A percentile compares a stretch with the other conserved stretches of the same genome.
Conservation (phyloP, 2,113 vertebrate genomes). For the Aldabrachelys gigantea region DNA sequence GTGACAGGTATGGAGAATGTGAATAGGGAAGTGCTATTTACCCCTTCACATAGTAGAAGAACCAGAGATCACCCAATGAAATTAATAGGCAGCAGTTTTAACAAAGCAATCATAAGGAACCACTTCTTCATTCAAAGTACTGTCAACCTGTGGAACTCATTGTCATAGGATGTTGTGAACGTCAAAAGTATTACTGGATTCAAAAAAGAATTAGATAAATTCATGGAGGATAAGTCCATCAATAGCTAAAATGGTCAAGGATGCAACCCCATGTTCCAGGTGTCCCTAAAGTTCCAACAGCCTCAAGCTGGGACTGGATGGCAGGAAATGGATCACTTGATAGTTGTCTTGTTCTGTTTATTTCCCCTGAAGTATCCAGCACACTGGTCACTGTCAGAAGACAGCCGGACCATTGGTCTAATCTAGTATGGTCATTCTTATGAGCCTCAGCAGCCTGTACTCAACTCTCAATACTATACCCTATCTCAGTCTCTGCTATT, state of each 20-base stretch:
- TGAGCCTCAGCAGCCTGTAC: too few species aligned
- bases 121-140: neutral
- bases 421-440: too few species aligned
- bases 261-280: too few species aligned
- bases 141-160: neutral
- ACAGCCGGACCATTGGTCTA: too few species aligned
- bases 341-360: too few species aligned
- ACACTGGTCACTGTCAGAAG: too few species aligned
- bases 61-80: neutral
- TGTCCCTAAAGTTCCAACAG: too few species aligned
- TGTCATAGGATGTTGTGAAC: neutral
- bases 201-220: neutral
- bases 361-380: too few species aligned
- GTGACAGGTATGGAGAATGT: neutral
- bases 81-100: neutral
- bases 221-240: neutral
- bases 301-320: too few species aligned
- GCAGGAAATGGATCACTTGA: too few species aligned
- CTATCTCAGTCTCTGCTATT: too few species aligned
- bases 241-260: neutral
- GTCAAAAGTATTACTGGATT: neutral
- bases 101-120: neutral
- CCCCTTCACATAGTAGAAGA: neutral
- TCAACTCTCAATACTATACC: too few species aligned
- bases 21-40: neutral